phyloP scores from a whole-genome alignment of 2,113 vertebrate species.

The Hydrochoerus hydrochaeris region DNA sequence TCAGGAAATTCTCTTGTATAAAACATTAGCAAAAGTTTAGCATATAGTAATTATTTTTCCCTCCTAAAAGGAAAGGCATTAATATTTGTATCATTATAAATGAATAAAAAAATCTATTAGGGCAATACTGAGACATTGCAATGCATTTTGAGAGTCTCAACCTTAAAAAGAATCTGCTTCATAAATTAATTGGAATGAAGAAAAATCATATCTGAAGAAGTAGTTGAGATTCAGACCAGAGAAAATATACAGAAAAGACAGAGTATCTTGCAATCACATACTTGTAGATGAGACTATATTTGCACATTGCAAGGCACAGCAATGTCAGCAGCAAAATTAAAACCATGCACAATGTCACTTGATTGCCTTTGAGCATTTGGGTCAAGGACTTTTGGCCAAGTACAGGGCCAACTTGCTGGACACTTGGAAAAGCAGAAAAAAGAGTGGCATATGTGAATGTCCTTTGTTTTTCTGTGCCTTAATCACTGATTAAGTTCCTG shows the following conservation, averaged over 20 bases:
- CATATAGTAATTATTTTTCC: not conserved
- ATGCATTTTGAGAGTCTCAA: not conserved
- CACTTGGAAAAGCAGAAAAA: not conserved
- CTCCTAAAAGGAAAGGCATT: not conserved
- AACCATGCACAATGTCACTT: not conserved
- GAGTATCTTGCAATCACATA: not conserved
- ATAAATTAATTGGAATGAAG: not conserved
- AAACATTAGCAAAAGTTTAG: not conserved
- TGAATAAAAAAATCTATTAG: not conserved
- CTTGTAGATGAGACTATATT: not conserved
- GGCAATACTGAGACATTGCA: not conserved
- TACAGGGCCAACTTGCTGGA: rapidly evolving
- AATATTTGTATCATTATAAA: not conserved
- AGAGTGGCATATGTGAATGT: not conserved
- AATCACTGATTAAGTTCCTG: not conserved
- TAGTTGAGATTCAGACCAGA: not conserved
- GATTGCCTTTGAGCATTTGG: not conserved
- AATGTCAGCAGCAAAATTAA: not conserved
- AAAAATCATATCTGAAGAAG: not conserved
- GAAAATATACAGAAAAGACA: not conserved
- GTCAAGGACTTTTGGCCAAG: not conserved
- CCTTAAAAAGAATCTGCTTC: not conserved
- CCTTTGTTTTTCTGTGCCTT: not conserved
- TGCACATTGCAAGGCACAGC: not conserved
- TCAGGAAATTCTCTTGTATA: not conserved